Evolutionary conservation across 2,888 invertebrate genomes (phyloP).

Genomic region (Aromia moschata): DNA sequence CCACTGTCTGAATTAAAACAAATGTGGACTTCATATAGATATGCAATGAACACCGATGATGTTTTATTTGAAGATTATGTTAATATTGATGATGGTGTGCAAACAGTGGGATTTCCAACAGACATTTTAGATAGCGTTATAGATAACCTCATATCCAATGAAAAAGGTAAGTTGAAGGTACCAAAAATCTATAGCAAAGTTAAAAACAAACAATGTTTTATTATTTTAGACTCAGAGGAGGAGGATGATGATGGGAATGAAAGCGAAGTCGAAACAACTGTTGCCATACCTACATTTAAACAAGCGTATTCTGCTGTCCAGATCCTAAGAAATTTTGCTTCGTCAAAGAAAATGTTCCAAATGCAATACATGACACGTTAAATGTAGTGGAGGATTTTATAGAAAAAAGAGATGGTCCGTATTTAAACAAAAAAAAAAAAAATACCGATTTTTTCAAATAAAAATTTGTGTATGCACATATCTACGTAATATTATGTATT

Average conservation of each 20-base stretch:
- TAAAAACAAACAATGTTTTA: background rate
- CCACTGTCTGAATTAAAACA: slow-evolving; percentile 10
- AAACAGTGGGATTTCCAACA: slow-evolving; percentile 12
- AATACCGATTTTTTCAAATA: background rate
- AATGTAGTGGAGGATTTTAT: background rate
- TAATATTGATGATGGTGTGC: slow-evolving; percentile 8
- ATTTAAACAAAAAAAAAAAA: background rate
- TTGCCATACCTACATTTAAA: background rate
- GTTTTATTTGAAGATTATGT: slow-evolving; percentile 3
- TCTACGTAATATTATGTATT: too few relatives aligned
- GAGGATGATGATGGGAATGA: background rate
- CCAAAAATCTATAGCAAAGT: background rate
- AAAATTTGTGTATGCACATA: too few relatives aligned
- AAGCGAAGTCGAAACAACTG: background rate
- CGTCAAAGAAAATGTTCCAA: background rate
- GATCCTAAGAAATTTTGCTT: background rate
- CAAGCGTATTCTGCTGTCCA: background rate
- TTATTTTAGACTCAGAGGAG: background rate
- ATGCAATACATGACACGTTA: background rate
- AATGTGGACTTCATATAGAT: slow-evolving; percentile 1
- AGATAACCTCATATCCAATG: background rate
- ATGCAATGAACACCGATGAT: background rate
- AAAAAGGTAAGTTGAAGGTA: background rate
- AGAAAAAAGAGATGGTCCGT: background rate
- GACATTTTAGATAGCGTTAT: slow-evolving; percentile 10